These are phyloP conservation scores for Acridotheres tristis DNA, from an alignment of 2,797 vertebrate species.

Conservation along the genomic window DNA sequence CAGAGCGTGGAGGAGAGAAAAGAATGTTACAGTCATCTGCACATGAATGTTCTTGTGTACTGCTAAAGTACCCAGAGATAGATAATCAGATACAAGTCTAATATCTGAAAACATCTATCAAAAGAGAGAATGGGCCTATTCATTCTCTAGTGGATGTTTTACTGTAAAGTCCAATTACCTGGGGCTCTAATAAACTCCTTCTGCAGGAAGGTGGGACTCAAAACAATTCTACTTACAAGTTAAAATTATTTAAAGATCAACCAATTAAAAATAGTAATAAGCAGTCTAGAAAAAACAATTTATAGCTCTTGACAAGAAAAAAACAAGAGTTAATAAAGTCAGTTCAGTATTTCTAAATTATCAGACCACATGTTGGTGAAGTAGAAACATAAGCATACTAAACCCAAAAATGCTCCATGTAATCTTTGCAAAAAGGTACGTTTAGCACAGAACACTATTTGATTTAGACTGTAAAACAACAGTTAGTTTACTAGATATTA, in stretches of 20 bases:
- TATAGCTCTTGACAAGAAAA: not conserved
- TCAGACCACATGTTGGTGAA: not conserved
- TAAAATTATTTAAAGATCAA: not conserved
- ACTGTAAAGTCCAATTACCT: not conserved
- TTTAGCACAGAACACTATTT: not conserved
- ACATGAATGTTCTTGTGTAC: not conserved
- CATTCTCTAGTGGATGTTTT: not conserved
- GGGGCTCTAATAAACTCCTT: not conserved
- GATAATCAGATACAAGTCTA: not conserved
- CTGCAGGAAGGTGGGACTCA: not conserved
- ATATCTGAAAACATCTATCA: conserved; percentile 1
- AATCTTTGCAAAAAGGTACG: not conserved
- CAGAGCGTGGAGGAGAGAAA: not conserved
- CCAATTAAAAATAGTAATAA: not conserved
- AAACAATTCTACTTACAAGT: not conserved
- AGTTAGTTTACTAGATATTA: not conserved
- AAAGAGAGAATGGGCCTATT: not conserved
- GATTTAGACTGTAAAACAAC: not conserved
- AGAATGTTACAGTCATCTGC: not conserved
- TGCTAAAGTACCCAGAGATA: not conserved
- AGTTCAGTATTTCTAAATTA: not conserved
- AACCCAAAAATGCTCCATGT: not conserved
- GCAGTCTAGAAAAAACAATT: not conserved
- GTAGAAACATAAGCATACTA: not conserved
- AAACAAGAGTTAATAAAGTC: not conserved